These are phyloP conservation scores for Prietella phreatophila DNA, from an alignment of 2,113 vertebrate genomes.

Conservation along the genomic window DNA sequence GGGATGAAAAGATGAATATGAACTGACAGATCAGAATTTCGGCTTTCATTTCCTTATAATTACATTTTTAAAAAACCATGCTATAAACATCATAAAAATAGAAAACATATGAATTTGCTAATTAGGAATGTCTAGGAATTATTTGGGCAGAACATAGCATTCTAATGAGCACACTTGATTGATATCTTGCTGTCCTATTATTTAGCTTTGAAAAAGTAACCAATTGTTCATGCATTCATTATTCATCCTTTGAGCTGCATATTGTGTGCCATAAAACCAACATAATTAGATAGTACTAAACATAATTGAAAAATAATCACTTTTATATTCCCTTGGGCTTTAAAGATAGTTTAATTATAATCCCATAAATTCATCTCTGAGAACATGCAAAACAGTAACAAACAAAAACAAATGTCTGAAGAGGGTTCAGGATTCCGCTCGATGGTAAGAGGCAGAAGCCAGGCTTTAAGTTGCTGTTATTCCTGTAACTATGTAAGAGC, in stretches of 20 bases:
- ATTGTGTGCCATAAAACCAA: slow-evolving; percentile 11
- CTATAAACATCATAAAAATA: neutral
- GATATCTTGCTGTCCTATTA: neutral
- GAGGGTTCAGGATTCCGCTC: neutral
- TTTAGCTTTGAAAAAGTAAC: slow-evolving; percentile 6
- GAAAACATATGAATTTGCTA: neutral
- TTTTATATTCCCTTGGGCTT: slow-evolving; percentile 4
- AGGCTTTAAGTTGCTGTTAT: neutral
- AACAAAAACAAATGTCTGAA: neutral
- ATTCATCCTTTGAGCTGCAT: neutral
- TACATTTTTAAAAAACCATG: no score
- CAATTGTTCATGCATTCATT: neutral
- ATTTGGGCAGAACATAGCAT: neutral
- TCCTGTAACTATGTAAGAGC: neutral
- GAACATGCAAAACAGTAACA: neutral
- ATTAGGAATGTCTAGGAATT: neutral
- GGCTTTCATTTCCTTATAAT: no score
- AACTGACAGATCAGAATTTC: no score
- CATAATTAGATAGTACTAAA: neutral
- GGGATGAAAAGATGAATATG: no score
- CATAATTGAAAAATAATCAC: slow-evolving; percentile 15
- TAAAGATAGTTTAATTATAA: slow-evolving; percentile 17
- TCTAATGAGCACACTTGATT: neutral
- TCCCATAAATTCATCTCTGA: neutral
- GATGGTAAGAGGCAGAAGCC: neutral